Base-by-base conservation (phyloP, 2,113 vertebrate genomes). In the Hirundichthys speculiger region DNA sequence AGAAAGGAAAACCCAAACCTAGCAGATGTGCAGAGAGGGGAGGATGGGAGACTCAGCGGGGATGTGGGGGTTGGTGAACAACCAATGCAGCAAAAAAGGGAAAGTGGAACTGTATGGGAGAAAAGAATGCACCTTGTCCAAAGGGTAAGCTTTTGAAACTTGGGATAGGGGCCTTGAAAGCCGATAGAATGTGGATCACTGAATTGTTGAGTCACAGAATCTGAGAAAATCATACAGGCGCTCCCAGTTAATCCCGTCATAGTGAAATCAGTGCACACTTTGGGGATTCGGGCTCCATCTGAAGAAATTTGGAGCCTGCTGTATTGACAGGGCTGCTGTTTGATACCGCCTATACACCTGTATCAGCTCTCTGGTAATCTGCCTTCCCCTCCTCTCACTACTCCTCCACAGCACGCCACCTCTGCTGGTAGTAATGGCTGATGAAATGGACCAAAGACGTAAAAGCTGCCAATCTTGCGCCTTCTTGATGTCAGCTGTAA, bases 191-290 rank as follows among this genome's bases (percentile, higher is more conserved):
- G 83, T 82, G 87, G 89, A 91, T 91, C 88, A 89, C 79, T 62
- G 86, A 91, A 92, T 89, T 92, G 92, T 91, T 89, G 90, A 93
- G 88, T 92, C 89, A 86, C 90, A 88, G 84, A 92, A 92, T 91
- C 88, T 83, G 86, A 65, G 75, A 73, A 86, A 92, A 88, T 92
- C 85, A 87, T 83, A 61, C 42, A n/a, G 54, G 75, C 75, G 88
- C 89, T 79, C 58, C 61, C 51, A 64, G 64, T 67, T 90, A 91
- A 92, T 92, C 86, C 91, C 48, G 85, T 90, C 73, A 88, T 85
- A 85, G 84, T 79, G 53, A 86, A 87, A 85, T 80, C 48, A 49
- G 69, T 46, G 64, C 43, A 72, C 63, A 67, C 81, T 89, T 74
- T 65, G 19, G 42, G 76, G 72, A 84, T 80, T 69, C 80, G 75